A percentile compares a stretch with the other conserved stretches of the same genome.
These are phyloP conservation scores for Pithys albifrons DNA, from an alignment of 2,113 vertebrate species.

Conservation along the genomic window DNA sequence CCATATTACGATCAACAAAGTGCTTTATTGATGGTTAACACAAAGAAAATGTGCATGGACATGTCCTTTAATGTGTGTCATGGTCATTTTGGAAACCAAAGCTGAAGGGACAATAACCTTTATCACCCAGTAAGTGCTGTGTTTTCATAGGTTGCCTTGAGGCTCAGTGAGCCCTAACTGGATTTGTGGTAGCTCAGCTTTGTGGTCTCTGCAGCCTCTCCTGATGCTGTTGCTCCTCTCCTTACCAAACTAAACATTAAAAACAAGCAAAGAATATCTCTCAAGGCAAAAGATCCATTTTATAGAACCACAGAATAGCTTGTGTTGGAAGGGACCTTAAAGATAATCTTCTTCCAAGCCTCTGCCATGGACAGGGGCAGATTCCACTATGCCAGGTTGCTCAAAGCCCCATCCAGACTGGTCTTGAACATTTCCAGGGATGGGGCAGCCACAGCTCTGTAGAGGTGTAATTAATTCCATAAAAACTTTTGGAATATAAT, in stretches of 20 bases:
- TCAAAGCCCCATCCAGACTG: not conserved
- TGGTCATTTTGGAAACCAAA: not conserved
- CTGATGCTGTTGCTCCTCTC: not conserved
- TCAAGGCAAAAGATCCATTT: not conserved
- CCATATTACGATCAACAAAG: not conserved
- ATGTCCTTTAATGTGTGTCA: not conserved
- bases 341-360: not conserved
- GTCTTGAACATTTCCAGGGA: not conserved
- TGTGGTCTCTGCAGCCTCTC: not conserved
- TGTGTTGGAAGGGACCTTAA: not conserved
- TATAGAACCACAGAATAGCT: not conserved
- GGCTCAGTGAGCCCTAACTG: not conserved
- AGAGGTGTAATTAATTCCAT: not conserved
- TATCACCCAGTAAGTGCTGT: not conserved
- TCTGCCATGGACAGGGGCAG: no score
- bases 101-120: not conserved
- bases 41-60: not conserved
- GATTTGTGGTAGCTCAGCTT: not conserved
- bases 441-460: not conserved
- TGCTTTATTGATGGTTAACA: not conserved
- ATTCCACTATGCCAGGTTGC: not conserved
- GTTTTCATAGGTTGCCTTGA: not conserved
- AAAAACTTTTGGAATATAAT: not conserved
- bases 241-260: not conserved
- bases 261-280: not conserved